Evolutionary conservation across 2,113 vertebrate genomes (phyloP), one percentile per base, ranked within the genome.

Genomic region (Copsychus sechellarum): DNA sequence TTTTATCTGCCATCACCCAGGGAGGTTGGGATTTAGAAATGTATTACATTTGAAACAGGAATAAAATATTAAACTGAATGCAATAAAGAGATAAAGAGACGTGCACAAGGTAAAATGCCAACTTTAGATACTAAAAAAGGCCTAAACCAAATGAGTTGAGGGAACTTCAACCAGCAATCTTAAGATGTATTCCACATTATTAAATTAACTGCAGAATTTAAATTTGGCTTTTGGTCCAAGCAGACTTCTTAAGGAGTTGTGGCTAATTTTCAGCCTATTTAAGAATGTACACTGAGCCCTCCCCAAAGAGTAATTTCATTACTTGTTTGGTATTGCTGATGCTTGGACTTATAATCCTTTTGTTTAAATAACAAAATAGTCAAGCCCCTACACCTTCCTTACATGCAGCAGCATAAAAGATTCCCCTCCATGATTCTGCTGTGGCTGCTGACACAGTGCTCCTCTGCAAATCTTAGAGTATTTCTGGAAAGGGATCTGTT

Each of bases 261-360:
- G 80, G 77, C 72, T 97, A 96, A 96, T 96, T 97, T 94, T 92
- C 83, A 93, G 4, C 60, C 43, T 95, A 72, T 86, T 96, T 91
- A 92, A 91, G 57, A 95, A 67, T 82, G 92, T 86, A 79, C 90
- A 81, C 91, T 69, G 91, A 95, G 71, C 60, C 79, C 25, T 98
- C 95, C 97, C 96, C 40, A 74, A 92, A 90, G 96, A 95, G 83
- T 64, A 76, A 93, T 97, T 97, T 91, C 64, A 89, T 97, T 97
- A 97, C 96, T 96, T 97, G 58, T 83, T 89, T 62, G 53, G 78
- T 88, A 58, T 50, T 93, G 65, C 90, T 92, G 61, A 77, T 94
- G 36, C 76, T 93, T 90, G 64, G 83, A 83, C 31, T 88, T 83
- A 45, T 77, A 95, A 96, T 96, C 86, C 67, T 70, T 92, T 81